Evolutionary conservation across 2,888 invertebrate genomes (phyloP).

Genomic region (Zaprionus lineosus): DNA sequence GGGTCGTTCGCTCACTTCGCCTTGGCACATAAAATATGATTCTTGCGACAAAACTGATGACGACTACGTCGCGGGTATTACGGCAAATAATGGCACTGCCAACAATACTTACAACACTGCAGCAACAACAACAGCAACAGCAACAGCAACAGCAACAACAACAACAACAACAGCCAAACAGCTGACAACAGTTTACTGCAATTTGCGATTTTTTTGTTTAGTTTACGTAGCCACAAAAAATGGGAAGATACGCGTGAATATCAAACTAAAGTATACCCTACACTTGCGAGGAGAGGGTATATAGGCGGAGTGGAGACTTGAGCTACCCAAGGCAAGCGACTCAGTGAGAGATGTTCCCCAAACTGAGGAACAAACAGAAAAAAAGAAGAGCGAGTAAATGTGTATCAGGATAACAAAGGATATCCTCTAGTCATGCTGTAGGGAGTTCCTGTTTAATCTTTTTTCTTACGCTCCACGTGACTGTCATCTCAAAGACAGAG

Average conservation of each 20-base stretch:
- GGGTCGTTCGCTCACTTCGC: conserved; percentile 23
- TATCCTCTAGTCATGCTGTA: conserved; percentile 1
- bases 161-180: conserved; percentile 24
- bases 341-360: no score
- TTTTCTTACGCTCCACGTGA: conserved; percentile 25
- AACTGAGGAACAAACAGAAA: no score
- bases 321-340: no score
- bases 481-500: conserved; percentile 37
- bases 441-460: conserved; percentile 9
- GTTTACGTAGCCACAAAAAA: background rate
- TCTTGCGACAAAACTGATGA: conserved; percentile 72
- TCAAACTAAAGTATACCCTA: background rate
- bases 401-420: no score
- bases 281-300: no score
- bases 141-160: conserved; percentile 16
- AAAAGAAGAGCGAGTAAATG: no score
- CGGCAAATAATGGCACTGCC: conserved; percentile 61
- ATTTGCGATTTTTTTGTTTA: conserved; percentile 35
- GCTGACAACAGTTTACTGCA: conserved; percentile 61
- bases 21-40: conserved; percentile 60
- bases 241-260: no score
- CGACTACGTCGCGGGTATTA: conserved; percentile 61
- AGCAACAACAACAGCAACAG: conserved; percentile 23
- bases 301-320: no score
- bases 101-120: conserved; percentile 26